Evolutionary conservation across 2,113 vertebrate genomes (phyloP), one percentile per base, ranked within the genome.

Genomic region (Holacanthus passer): DNA sequence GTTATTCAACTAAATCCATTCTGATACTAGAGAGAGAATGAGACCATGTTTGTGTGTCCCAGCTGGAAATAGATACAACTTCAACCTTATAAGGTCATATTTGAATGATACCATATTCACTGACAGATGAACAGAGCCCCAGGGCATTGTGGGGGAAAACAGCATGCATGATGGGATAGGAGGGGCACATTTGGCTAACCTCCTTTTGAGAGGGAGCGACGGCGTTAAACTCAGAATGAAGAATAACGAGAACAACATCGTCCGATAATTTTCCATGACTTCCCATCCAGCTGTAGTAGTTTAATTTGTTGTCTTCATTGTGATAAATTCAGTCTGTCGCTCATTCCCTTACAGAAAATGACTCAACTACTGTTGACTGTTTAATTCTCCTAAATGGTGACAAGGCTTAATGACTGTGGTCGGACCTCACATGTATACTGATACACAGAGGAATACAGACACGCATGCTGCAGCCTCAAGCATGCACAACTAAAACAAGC

Each of bases 41-140:
- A 72, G 20, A 67, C 55, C 68, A 64, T 66, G 67, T 77, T 67
- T 79, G 73, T 10, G 48, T 58, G 76, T 81, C 84, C 55, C 73
- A 81, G 83, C 89, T 92, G 83, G 79, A 88, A 80, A 84, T 41
- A 83, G 48, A 83, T 47, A 73, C 58, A 85, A 72, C 74, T 70
- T 84, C 66, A 82, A 72, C 76, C 73, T 58, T 87, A 83, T 86
- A 87, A 84, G 86, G 86, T 84, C 86, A 89, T 67, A 79, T 90
- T 79, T 87, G 71, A 91, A 73, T 39, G 63, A 91, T 85, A 87
- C 78, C 88, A 92, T 86, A 89, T 92, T 91, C 82, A 74, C 88
- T 89, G 85, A 87, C 91, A 92, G 93, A 94, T 92, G 90, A 92
- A 90, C 82, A 39, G 64, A 85, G 85, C 93, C 87, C 91, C 77